Base-by-base conservation (phyloP, 2,797 vertebrate genomes). In the Poecilia wingei region DNA sequence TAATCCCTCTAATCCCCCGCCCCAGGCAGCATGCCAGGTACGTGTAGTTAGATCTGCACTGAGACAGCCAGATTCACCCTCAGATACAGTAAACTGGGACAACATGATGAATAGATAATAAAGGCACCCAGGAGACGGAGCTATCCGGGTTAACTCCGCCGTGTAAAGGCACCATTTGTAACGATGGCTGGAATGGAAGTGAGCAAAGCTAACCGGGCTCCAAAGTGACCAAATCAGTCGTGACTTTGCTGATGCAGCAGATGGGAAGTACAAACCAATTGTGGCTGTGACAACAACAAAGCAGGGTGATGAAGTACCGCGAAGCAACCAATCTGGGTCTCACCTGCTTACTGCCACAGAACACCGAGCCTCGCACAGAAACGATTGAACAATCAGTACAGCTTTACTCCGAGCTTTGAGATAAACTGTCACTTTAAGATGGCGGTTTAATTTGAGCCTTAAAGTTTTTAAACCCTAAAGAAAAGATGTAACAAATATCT, bases 31-130 rank as follows among this genome's bases (percentile, higher is more conserved):
- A 86, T 61, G 83, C 81, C 86, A 85, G 89, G 88, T 93, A 90
- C 89, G 85, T 93, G 90, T 88, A 88, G 84, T 91, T 91, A 90
- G 88, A 87, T 91, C 83, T 87, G 89, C 68, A 79, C 82, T 47
- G 84, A 87, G 87, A 90, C 88, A 93, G 83, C 91, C 88, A 91
- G 91, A 95, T 95, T 91, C 92, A 93, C 93, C 92, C 85, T 74
- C 72, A 89, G 86, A 93, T 94, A 64, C 57, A 64, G 74, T 75
- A 95, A 96, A 96, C 88, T 95, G 92, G 95, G 94, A 93, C 95
- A 96, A 94, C 89, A 93, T 95, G 96, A 96, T 95, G 91, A 95
- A 96, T 95, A 94, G 93, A 95, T 93, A 91, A 94, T 92, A 93
- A 90, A 92, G 90, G 86, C 88, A 83, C 95, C 94, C 90, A 82